phyloP scores from a whole-genome alignment of 2,888 invertebrate genomes.

The Chalcis sispes region DNA sequence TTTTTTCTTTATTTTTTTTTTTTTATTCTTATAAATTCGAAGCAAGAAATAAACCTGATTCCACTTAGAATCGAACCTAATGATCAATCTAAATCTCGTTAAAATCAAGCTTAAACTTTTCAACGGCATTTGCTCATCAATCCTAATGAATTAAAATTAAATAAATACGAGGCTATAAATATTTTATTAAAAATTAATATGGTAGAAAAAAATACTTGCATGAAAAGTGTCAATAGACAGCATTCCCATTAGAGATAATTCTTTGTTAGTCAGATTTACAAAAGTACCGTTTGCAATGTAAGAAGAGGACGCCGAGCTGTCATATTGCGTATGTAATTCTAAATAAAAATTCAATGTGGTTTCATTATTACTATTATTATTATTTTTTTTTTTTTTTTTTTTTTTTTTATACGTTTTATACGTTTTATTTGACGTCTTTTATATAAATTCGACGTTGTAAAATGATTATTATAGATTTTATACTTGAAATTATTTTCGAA shows the following conservation, averaged over 20 bases:
- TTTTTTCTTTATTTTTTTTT: no score
- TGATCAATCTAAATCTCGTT: no score
- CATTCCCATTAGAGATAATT: conserved; percentile 81
- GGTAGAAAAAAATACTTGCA: conserved; percentile 74
- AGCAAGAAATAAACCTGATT: no score
- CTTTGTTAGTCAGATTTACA: conserved; percentile 79
- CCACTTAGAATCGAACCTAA: no score
- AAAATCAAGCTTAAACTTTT: no score
- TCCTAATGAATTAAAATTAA: not conserved
- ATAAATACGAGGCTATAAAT: not conserved
- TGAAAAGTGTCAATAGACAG: conserved; percentile 82
- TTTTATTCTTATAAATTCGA: no score
- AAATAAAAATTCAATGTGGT: not conserved
- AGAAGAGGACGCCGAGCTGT: conserved; percentile 81
- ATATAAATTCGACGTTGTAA: not conserved
- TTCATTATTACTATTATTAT: no score
- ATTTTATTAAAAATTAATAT: not conserved
- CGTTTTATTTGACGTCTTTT: no score
- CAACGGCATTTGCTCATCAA: no score
- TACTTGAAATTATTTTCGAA: not conserved
- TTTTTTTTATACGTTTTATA: no score
- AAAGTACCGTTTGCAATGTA: conserved; percentile 81
- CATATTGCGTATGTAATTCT: conserved; percentile 84
- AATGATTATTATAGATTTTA: not conserved
- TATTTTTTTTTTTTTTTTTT: no score